Evolutionary conservation across 2,888 invertebrate species (phyloP).

Genomic region (Eristalis tenax): DNA sequence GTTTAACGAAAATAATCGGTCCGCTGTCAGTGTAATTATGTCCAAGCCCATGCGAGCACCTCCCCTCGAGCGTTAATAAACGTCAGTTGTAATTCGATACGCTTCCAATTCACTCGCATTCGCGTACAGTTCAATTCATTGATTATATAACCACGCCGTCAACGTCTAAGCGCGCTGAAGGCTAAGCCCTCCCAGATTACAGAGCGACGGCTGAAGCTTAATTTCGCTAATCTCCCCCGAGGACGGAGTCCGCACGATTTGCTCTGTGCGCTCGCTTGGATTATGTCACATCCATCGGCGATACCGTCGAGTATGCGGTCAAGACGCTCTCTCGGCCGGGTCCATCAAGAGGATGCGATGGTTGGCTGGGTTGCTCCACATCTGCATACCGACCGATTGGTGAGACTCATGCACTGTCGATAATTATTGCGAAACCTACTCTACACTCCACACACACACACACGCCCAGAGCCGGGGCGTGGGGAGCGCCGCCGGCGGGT

Average conservation of each 20-base stretch:
- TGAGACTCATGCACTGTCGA: constrained; percentile 22
- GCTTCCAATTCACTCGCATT: constrained; percentile 4
- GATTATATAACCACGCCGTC: constrained; percentile 21
- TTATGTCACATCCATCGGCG: constrained; percentile 68
- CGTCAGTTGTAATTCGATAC: constrained; percentile 12
- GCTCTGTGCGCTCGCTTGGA: constrained; percentile 28
- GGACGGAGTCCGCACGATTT: constrained; percentile 37
- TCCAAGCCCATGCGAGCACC: neutral
- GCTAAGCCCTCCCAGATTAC: constrained; percentile 47
- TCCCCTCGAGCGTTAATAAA: neutral
- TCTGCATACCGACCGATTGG: constrained; percentile 35
- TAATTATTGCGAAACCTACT: constrained; percentile 38
- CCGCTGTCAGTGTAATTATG: neutral
- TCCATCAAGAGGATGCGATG: constrained; percentile 1
- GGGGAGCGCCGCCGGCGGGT: neutral
- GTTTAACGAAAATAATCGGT: neutral
- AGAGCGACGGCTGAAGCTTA: constrained; percentile 28
- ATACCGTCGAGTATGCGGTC: constrained; percentile 63
- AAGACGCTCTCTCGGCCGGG: constrained; percentile 53
- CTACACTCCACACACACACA: neutral
- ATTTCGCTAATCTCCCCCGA: constrained; percentile 23
- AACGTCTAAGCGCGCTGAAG: constrained; percentile 1
- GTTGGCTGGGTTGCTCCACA: constrained; percentile 36
- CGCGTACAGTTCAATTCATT: constrained; percentile 19
- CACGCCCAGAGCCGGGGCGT: neutral